These are phyloP conservation scores for Cheumatopsyche charites DNA, from an alignment of 1,140 invertebrate species.

Conservation along the genomic window DNA sequence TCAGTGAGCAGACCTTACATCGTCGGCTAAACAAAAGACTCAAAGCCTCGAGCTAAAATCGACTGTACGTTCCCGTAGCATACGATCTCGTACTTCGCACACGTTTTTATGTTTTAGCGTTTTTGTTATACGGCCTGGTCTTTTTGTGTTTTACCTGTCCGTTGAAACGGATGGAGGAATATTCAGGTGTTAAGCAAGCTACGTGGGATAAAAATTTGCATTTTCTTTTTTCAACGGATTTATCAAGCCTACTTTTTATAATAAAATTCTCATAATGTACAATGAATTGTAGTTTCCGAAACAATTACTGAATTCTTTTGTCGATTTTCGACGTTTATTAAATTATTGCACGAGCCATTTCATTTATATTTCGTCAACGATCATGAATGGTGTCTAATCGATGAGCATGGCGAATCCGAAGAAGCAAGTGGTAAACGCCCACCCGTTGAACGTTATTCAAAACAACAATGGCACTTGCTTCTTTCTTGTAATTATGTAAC, in stretches of 20 bases:
- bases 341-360: no score
- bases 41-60: conserved; percentile 13
- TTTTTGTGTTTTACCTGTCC: conserved; percentile 28
- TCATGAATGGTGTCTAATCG: no score
- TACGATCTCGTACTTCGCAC: neutral
- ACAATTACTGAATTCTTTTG: no score
- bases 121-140: conserved; percentile 16
- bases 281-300: no score
- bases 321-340: no score
- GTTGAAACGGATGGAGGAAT: conserved; percentile 2
- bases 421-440: neutral
- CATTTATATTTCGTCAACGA: no score
- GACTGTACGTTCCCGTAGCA: neutral
- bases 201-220: no score
- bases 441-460: conserved; percentile 5
- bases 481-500: conserved; percentile 40
- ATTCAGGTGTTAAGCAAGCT: conserved; percentile 20
- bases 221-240: no score
- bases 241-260: no score
- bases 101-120: neutral
- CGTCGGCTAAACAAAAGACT: conserved; percentile 35
- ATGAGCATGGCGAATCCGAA: neutral
- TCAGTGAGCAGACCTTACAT: conserved; percentile 38
- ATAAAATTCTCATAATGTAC: no score
- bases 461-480: conserved; percentile 43